These are phyloP conservation scores for Polietes domitor DNA, from an alignment of 2,888 invertebrate genomes.

Conservation along the genomic window DNA sequence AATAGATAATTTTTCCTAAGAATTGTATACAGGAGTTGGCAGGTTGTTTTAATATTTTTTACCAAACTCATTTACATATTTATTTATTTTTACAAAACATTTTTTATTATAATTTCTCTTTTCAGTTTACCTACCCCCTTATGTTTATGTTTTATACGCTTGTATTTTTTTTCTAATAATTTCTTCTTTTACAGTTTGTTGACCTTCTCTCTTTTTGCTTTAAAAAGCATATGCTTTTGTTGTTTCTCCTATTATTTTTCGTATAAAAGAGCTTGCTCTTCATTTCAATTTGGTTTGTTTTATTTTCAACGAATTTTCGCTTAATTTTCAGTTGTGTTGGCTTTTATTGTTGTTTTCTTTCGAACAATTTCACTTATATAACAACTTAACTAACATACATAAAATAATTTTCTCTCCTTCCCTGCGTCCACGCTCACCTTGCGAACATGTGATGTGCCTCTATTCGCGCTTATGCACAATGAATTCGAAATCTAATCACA, in stretches of 20 bases:
- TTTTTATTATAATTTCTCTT: slow-evolving; percentile 53
- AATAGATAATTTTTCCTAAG: no score
- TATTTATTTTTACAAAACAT: not conserved
- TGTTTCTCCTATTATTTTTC: slow-evolving; percentile 7
- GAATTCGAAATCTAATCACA: not conserved
- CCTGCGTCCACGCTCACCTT: not conserved
- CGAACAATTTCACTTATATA: not conserved
- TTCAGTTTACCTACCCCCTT: slow-evolving; percentile 46
- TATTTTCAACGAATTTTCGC: slow-evolving; percentile 51
- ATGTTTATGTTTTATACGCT: slow-evolving; percentile 46
- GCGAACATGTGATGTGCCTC: not conserved
- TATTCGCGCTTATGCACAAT: not conserved
- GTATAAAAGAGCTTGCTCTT: not conserved
- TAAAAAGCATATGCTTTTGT: not conserved
- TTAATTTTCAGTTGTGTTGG: slow-evolving; percentile 3
- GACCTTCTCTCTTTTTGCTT: slow-evolving; percentile 3
- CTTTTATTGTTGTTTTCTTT: not conserved
- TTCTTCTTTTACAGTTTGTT: slow-evolving; percentile 64
- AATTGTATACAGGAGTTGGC: no score
- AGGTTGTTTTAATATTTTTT: slow-evolving; percentile 33
- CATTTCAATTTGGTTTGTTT: slow-evolving; percentile 44
- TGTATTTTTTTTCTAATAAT: slow-evolving; percentile 56
- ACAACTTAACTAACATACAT: not conserved
- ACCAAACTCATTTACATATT: slow-evolving; percentile 24
- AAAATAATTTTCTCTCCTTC: slow-evolving; percentile 20